Base-by-base conservation (phyloP, 2,113 vertebrate genomes). In the Trematomus loennbergii region DNA sequence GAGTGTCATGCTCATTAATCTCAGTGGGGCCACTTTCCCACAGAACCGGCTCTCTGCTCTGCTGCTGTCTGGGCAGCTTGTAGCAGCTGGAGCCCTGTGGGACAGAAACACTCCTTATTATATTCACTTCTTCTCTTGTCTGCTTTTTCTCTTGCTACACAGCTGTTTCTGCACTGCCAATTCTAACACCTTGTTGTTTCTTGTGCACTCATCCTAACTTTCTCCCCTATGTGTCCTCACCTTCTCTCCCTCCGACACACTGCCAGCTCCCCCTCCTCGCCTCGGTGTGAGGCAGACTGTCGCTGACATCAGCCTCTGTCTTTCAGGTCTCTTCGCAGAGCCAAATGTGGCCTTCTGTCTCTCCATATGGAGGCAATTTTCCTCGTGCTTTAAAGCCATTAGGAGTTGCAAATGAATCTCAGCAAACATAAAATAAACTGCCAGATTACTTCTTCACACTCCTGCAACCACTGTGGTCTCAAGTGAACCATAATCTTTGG, bases 301-400 rank as follows among this genome's bases (percentile, higher is more conserved):
- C 77, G 17, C 72, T 84, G 86, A 91, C 86, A 88, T 88, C 87
- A 88, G 50, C 78, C 78, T 59, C 36, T 17, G 55, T 83, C 78
- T 75, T 79, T 74, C 71, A 85, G 67, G 84, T 85, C 79, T 89
- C 58, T 69, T 79, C 36, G 16, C 50, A 11, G 40, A 80, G 58
- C 53, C 29, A 3, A 86, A 46, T 46, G 61, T 82, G 69, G 89
- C 64, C 81, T 79, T 79, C 68, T 25, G 68, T 82, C 53, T 81
- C 36, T 69, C 70, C 94, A 94, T 93, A 92, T 94, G 94, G 92
- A 90, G 89, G 72, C 58, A 70, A 93, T 94, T 94, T 89, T 63
- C 88, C 57, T 50, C 36, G 65, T 61, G 65, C 76, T 80, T 83
- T 16, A 10, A 62, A 80, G 46, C 88, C 75, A 88, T 91, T 85